Evolutionary conservation across 2,888 invertebrate species (phyloP).

Genomic region (Gisinianus flammeolus): DNA sequence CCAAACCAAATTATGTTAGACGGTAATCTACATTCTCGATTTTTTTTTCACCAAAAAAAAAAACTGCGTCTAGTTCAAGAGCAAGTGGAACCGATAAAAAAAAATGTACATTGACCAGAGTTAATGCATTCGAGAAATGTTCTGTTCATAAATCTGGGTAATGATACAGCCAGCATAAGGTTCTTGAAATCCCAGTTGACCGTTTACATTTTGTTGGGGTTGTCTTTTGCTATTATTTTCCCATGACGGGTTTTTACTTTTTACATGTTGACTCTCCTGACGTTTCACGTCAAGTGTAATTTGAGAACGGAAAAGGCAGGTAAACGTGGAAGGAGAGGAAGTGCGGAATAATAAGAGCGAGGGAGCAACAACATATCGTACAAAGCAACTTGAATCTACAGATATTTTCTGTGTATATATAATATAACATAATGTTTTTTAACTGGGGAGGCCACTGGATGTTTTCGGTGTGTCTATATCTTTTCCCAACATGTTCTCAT

Average conservation of each 20-base stretch:
- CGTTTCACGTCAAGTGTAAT: neutral
- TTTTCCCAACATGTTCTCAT: too few species aligned
- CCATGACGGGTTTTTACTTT: neutral
- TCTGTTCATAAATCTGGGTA: neutral
- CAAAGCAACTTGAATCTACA: too few species aligned
- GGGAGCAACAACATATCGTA: too few species aligned
- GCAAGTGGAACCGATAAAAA: too few species aligned
- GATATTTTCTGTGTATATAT: too few species aligned
- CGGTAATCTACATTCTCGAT: too few species aligned
- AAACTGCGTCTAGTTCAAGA: too few species aligned
- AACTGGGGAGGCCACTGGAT: too few species aligned
- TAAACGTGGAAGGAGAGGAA: neutral
- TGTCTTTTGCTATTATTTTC: neutral
- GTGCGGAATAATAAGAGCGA: neutral
- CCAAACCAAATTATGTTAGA: too few species aligned
- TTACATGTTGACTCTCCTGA: neutral
- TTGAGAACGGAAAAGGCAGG: slow-evolving; percentile 16
- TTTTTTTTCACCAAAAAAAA: too few species aligned
- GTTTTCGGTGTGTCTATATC: too few species aligned
- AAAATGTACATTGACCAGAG: neutral
- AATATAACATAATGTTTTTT: too few species aligned
- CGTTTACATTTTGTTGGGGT: neutral
- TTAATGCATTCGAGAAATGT: neutral
- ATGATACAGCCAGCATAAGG: neutral
- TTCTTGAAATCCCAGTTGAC: neutral